Percentiles rank a stretch among this genome's conserved stretches.
These are phyloP conservation scores for Zelostemma sp. DNA, from an alignment of 1,140 invertebrate genomes.

Conservation along the genomic window DNA sequence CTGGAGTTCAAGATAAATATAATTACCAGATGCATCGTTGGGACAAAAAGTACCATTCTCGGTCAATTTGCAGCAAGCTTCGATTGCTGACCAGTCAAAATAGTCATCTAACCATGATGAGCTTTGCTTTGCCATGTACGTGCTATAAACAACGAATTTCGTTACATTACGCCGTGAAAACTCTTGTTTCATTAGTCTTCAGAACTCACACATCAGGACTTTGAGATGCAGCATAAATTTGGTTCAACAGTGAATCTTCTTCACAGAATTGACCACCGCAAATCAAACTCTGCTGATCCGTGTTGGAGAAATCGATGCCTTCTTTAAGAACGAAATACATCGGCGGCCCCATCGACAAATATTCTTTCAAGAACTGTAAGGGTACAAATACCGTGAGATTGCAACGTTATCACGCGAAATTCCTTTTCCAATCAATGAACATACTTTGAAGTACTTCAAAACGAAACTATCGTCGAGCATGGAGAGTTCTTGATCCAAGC, in stretches of 20 bases:
- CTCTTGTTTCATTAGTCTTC: no score
- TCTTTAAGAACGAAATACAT: constrained; percentile 96
- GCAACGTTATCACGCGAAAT: no score
- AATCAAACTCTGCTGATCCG: constrained; percentile 83
- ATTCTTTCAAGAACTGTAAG: constrained; percentile 83
- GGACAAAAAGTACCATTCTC: constrained; percentile 78
- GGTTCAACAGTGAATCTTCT: constrained; percentile 84
- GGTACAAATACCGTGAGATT: no score
- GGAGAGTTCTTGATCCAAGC: constrained; percentile 95
- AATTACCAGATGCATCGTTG: no score
- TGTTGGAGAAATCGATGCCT: constrained; percentile 83
- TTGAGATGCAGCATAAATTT: constrained; percentile 85
- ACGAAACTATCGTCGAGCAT: constrained; percentile 98
- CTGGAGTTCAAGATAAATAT: no score
- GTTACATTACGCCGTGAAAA: no score
- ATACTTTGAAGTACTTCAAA: constrained; percentile 86
- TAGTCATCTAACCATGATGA: no score
- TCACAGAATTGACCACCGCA: constrained; percentile 87
- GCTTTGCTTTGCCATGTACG: no score
- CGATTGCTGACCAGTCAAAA: constrained; percentile 83
- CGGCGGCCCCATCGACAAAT: constrained; percentile 94
- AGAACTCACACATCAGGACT: constrained; percentile 74
- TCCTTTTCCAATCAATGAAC: no score
- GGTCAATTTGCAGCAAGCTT: constrained; percentile 76
- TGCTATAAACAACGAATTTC: no score